Conservation (phyloP, 2,113 vertebrate genomes). For the Pagrus major region DNA sequence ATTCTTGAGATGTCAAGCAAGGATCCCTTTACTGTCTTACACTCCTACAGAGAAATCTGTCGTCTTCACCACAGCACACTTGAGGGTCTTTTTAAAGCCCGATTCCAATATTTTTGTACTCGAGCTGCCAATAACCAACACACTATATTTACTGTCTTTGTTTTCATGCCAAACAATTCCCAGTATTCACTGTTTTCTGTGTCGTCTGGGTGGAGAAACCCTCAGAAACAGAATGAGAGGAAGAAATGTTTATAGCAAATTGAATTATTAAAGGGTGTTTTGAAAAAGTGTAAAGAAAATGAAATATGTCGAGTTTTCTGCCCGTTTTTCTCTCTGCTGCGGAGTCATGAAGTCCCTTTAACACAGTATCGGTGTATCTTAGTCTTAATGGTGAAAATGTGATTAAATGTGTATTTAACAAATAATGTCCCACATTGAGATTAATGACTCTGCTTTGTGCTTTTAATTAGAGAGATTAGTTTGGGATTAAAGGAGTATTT, state of each 20-base stretch:
- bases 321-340: not conserved
- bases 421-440: not conserved
- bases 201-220: conserved; percentile 3
- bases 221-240: not conserved
- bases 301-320: not conserved
- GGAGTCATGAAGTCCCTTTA: not conserved
- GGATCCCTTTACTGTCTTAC: conserved; percentile 29
- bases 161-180: conserved; percentile 56
- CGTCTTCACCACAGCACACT: not conserved
- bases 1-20: conserved; percentile 10
- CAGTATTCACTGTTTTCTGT: conserved; percentile 40
- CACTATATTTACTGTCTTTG: conserved; percentile 2
- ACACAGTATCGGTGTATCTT: not conserved
- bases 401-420: conserved; percentile 6
- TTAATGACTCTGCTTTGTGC: no score
- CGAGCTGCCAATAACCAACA: conserved; percentile 51
- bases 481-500: no score
- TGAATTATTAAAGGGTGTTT: not conserved
- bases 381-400: not conserved
- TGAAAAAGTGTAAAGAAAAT: not conserved
- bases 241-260: not conserved
- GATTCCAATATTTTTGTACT: conserved; percentile 19
- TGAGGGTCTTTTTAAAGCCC: conserved; percentile 1
- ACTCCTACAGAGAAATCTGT: conserved; percentile 8
- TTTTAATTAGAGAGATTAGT: no score